phyloP scores from a whole-genome alignment of 2,888 invertebrate species.

The Nezara viridula region DNA sequence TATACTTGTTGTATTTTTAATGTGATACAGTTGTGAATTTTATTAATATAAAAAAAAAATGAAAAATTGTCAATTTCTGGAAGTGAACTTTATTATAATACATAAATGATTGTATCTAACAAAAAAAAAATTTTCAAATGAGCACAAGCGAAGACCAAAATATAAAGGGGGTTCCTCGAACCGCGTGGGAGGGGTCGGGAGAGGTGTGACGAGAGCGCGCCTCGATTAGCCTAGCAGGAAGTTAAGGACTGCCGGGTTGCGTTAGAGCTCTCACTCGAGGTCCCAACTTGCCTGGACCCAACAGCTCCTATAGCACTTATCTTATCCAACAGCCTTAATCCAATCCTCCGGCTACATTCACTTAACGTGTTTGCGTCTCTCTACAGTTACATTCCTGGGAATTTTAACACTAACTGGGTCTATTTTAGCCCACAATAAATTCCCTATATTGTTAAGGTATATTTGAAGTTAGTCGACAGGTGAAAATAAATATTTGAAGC shows the following conservation, averaged over 20 bases:
- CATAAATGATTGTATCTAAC: no score
- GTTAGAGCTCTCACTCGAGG: neutral
- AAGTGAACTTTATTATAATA: no score
- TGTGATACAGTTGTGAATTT: no score
- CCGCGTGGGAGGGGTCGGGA: neutral
- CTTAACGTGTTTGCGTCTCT: neutral
- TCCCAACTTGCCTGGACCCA: neutral
- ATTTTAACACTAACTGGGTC: neutral
- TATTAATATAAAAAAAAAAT: no score
- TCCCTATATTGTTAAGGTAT: neutral
- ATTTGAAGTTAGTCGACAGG: neutral
- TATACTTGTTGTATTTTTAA: no score
- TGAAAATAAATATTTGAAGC: no score
- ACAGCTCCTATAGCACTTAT: constrained; percentile 18
- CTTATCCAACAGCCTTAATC: neutral
- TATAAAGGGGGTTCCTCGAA: no score
- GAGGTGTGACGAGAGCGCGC: neutral
- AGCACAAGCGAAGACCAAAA: no score
- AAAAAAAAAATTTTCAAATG: no score
- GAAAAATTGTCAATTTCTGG: no score
- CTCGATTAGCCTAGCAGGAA: neutral
- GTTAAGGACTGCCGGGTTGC: neutral
- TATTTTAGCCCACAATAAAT: neutral
- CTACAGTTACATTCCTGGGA: neutral
- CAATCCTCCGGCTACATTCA: neutral